These are phyloP conservation scores for Antechinus stuartii DNA, from an alignment of 2,113 vertebrate species.

Conservation along the genomic window DNA sequence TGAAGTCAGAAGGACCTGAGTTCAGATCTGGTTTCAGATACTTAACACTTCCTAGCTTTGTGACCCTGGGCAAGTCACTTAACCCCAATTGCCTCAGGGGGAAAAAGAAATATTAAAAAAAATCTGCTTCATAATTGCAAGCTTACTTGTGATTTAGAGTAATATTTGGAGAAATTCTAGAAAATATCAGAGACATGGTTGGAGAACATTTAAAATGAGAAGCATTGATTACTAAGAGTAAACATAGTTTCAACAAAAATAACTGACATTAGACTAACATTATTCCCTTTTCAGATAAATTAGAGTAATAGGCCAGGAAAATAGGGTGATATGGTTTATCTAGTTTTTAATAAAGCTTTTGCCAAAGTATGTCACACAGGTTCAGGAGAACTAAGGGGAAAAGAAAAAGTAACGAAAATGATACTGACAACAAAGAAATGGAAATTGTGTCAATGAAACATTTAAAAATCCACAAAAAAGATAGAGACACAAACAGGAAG, in stretches of 20 bases:
- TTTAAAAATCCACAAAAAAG: background rate
- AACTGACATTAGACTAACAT: background rate
- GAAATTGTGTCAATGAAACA: background rate
- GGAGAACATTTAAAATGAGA: background rate
- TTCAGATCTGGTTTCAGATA: no score
- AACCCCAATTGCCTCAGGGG: no score
- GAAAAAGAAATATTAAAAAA: no score
- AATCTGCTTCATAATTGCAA: background rate
- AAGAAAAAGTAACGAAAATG: background rate
- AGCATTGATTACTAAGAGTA: background rate
- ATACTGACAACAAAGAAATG: background rate
- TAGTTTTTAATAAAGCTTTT: background rate
- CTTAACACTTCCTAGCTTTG: no score
- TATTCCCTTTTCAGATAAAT: background rate
- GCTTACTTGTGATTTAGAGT: background rate
- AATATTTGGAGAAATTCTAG: background rate
- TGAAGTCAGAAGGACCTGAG: no score
- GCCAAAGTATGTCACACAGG: background rate
- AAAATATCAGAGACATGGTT: background rate
- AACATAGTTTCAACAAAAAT: background rate
- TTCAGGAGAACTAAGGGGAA: background rate
- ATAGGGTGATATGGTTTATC: background rate
- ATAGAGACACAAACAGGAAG: background rate
- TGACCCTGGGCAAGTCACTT: no score
- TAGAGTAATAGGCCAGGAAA: background rate